These are phyloP conservation scores for Ceyx melanurus DNA, from an alignment of 2,113 vertebrate species.

Conservation along the genomic window DNA sequence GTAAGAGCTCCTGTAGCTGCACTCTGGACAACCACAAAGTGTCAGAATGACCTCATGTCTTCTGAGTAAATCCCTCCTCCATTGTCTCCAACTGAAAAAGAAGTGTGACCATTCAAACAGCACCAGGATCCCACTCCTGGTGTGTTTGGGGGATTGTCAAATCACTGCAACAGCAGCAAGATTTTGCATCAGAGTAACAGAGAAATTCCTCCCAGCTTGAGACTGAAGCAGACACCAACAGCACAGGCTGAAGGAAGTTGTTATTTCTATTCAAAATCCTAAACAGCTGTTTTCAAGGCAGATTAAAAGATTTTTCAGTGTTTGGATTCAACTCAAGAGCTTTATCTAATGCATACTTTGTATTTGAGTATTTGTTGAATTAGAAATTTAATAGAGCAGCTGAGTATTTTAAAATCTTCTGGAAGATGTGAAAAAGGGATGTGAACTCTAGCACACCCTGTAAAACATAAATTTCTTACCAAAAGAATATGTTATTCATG, in stretches of 20 bases:
- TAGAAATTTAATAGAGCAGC: constrained; percentile 72
- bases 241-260: constrained; percentile 42
- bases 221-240: neutral
- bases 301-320: constrained; percentile 54
- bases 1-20: neutral
- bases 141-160: neutral
- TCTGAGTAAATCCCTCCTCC: neutral
- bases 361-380: constrained; percentile 69
- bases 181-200: constrained; percentile 3
- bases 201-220: constrained; percentile 37
- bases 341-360: constrained; percentile 65
- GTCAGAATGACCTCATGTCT: neutral
- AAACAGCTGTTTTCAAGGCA: constrained; percentile 61
- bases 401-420: constrained; percentile 76
- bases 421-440: constrained; percentile 74
- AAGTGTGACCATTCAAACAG: neutral
- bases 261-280: constrained; percentile 58
- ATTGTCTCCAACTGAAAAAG: neutral
- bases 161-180: constrained; percentile 3
- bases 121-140: neutral
- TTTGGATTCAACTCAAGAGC: constrained; percentile 53
- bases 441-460: constrained; percentile 75
- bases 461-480: constrained; percentile 75
- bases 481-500: constrained; percentile 82
- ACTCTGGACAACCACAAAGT: neutral